Evolutionary conservation across 1,140 invertebrate genomes (phyloP), one percentile per base, ranked within the genome.

Genomic region (Mizuhopecten yessoensis): DNA sequence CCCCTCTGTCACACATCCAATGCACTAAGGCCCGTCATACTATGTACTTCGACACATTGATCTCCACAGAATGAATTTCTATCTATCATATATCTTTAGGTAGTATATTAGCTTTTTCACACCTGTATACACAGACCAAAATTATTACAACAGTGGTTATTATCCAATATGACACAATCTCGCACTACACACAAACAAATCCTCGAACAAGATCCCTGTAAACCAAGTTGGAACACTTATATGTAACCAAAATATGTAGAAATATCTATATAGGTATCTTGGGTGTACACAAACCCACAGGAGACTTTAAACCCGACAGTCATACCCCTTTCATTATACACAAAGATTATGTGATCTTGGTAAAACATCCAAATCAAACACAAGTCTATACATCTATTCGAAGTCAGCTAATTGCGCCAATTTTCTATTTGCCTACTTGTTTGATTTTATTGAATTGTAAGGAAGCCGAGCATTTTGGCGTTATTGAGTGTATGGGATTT

Each of bases 371-470:
- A 75, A 75, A 75, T 75, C 57, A 75, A 75, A 75, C 23, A 75
- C 57, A 5, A 75, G 57, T 17, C 57, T 75, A 75, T 75, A 75
- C 57, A 75, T 1, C 3, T n/a, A 75, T 75, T 75, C 20, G 20
- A 75, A 29, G n/a, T n/a, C 57, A 75, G 57, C 57, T 75, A 75
- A 75, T 75, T 75, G 57, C 57, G 57, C 23, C 57, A 17, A 75
- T 75, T 75, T 75, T 75, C 57, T 75, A 75, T 75, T 75, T 23
- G 57, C 29, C 23, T 29, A 75, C n/a, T 75, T n/a, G 57, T 75
- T 75, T 75, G 57, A 75, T 75, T 75, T 75, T 75, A 75, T 75
- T 75, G 57, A 75, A 75, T 75, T n/a, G 57, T 75, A 75, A n/a
- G 57, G n/a, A 75, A 75, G 57, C 23, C 57, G 57, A 75, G n/a